phyloP scores from a whole-genome alignment of 1,140 invertebrate genomes.

The Euwallacea fornicatus region DNA sequence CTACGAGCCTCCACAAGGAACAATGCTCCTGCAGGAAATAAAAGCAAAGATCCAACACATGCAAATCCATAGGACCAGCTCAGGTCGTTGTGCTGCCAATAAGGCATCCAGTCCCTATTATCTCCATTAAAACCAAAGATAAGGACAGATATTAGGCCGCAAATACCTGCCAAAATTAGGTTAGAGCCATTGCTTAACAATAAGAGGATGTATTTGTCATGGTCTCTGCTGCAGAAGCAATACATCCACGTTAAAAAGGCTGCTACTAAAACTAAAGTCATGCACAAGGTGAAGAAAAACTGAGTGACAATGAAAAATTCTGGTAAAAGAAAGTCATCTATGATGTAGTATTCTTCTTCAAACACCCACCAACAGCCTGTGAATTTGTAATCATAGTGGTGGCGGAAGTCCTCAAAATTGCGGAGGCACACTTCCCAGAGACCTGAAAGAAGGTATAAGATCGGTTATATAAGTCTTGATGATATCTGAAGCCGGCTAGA shows the following conservation, averaged over 20 bases:
- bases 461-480: not conserved
- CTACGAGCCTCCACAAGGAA: conserved; percentile 81
- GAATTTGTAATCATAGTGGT: conserved; percentile 79
- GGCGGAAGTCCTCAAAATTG: conserved; percentile 77
- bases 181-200: conserved; percentile 72
- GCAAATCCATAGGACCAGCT: conserved; percentile 92
- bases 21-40: conserved; percentile 73
- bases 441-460: conserved; percentile 61
- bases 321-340: conserved; percentile 77
- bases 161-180: conserved; percentile 71
- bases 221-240: conserved; percentile 73
- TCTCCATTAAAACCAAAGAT: conserved; percentile 87
- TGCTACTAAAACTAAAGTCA: conserved; percentile 75
- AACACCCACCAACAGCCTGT: conserved; percentile 90
- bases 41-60: conserved; percentile 72
- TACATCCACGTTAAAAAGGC: conserved; percentile 72
- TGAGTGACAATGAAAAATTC: conserved; percentile 92
- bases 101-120: conserved; percentile 93
- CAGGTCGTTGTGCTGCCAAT: conserved; percentile 94
- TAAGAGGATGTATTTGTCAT: conserved; percentile 75
- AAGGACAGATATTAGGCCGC: conserved; percentile 72
- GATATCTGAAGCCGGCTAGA: too few species aligned
- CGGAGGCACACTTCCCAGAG: conserved; percentile 93
- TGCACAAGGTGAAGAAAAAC: conserved; percentile 85
- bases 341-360: conserved; percentile 90